Conservation (phyloP, 2,888 invertebrate genomes). For the Lordiphosa andalusiaca region DNA sequence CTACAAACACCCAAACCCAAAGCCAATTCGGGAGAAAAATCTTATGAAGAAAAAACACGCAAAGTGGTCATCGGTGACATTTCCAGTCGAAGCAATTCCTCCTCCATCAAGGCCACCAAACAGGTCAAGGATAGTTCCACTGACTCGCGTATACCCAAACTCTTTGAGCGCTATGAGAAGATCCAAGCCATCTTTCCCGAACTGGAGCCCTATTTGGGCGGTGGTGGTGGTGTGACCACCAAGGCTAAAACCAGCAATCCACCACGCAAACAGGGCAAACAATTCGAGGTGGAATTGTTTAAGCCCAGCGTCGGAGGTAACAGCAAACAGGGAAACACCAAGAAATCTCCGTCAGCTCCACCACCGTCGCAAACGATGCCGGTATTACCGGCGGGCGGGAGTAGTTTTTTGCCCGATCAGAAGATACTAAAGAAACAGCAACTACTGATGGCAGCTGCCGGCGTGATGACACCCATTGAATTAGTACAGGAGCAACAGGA, state of each 20-base stretch:
- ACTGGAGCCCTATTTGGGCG: constrained; percentile 81
- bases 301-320: constrained; percentile 46
- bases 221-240: constrained; percentile 43
- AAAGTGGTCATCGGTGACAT: constrained; percentile 71
- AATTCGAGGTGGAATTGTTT: constrained; percentile 59
- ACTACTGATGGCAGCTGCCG: constrained; percentile 70
- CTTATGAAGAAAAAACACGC: constrained; percentile 63
- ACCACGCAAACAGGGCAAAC: constrained; percentile 55
- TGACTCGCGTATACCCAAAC: constrained; percentile 84
- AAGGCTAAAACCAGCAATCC: constrained; percentile 22
- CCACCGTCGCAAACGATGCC: constrained; percentile 61
- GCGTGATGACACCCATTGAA: constrained; percentile 43
- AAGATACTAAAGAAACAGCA: constrained; percentile 75
- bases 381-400: constrained; percentile 53
- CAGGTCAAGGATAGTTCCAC: constrained; percentile 78
- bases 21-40: constrained; percentile 61
- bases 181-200: constrained; percentile 90
- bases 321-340: constrained; percentile 79
- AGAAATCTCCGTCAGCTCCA: constrained; percentile 75
- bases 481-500: constrained; percentile 21
- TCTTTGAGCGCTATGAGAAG: constrained; percentile 88
- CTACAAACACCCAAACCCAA: constrained; percentile 56
- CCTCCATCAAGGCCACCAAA: constrained; percentile 77
- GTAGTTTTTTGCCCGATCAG: constrained; percentile 73
- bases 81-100: constrained; percentile 35